Evolutionary conservation across 2,113 vertebrate genomes (phyloP), one percentile per base, ranked within the genome.

Genomic region (Dipodomys stephensi): DNA sequence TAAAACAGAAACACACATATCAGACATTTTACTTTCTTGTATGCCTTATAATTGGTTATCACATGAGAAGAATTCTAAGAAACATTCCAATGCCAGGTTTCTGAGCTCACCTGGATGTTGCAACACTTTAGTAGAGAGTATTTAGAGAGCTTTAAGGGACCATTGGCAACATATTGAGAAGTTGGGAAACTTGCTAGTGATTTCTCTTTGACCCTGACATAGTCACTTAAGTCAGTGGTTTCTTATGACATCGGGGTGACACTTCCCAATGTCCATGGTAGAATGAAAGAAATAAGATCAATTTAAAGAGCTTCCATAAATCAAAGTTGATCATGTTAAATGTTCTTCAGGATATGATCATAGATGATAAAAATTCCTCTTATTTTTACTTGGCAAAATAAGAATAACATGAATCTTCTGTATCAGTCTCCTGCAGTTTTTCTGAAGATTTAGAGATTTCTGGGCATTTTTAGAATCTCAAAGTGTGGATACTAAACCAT

Each of bases 341-440:
- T 73, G 8, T 60, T 65, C 83, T 74, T 91, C 88, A 49, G 82
- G 72, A 53, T 22, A 68, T n/a, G 4, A 16, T 16, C 49, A 9
- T 71, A 44, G 25, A 25, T 87, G 73, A 62, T 67, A 74, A 83
- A 6, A 30, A 83, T 91, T 15, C 22, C 15, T 6, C n/a, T 3
- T 87, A 49, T 80, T 44, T 83, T 92, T n/a, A 62, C 69, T 91
- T 77, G 39, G 30, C 22, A 96, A 94, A 95, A 82, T 82, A 82
- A 96, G 23, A 94, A 74, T 64, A 77, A 92, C 72, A 86, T 74
- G 20, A 57, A 68, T 62, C 1, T 10, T 88, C 15, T 76, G 6
- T 72, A 16, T 91, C 39, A 78, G 30, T 89, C 12, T n/a, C 46
- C 83, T 30, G 39, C 71, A 73, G 7, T n/a, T 92, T 94, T 64